Evolutionary conservation across 2,888 invertebrate species (phyloP).

Genomic region (Meliscaeva auricollis): DNA sequence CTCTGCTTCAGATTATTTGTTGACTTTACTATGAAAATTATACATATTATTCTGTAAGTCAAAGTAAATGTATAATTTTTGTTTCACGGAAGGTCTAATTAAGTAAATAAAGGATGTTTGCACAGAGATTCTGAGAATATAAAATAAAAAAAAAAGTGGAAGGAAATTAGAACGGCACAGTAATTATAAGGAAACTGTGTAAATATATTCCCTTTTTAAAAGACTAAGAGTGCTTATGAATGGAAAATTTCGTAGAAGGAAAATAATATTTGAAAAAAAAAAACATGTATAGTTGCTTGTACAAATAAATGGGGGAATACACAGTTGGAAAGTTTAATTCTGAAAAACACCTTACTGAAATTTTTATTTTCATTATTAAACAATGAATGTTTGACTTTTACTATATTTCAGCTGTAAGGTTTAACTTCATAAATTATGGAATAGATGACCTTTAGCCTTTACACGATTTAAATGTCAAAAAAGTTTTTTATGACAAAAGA

Average conservation of each 20-base stretch:
- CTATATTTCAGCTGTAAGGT: no score
- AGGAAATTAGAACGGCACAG: constrained; percentile 13
- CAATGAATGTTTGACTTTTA: no score
- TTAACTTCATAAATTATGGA: no score
- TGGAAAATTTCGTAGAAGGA: background rate
- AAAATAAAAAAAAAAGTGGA: background rate
- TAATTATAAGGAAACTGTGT: constrained; percentile 17
- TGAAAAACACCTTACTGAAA: no score
- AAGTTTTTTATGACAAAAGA: no score
- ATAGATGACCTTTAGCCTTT: no score
- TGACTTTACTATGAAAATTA: background rate
- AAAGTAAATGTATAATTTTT: background rate
- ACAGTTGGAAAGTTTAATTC: no score
- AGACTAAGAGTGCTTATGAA: background rate
- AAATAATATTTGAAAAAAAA: constrained; percentile 5
- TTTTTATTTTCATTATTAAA: no score
- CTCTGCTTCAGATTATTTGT: background rate
- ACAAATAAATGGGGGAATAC: no score
- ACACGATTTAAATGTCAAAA: no score
- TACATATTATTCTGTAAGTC: background rate
- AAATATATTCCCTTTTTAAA: background rate
- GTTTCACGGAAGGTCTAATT: constrained; percentile 10
- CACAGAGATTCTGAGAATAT: background rate
- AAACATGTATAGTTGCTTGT: background rate
- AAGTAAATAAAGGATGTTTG: constrained; percentile 19